Evolutionary conservation across 1,140 invertebrate genomes (phyloP), one percentile per base, ranked within the genome.

Genomic region (Macrobrachium rosenbergii): DNA sequence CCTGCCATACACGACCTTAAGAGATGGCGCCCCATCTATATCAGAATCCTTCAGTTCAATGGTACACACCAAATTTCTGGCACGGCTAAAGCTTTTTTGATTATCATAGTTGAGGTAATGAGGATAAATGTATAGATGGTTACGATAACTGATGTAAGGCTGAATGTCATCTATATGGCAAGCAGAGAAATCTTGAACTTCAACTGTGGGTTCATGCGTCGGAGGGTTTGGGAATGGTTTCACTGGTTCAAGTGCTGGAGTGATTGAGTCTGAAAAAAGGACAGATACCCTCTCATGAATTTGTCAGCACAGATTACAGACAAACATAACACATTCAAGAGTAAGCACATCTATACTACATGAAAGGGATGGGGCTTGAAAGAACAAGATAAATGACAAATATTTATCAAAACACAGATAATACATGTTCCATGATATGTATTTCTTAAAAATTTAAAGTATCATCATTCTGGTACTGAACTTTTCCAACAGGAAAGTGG

Each of bases 71-170:
- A 99, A 97, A 91, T 99, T 99, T 90, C 97, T 93, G 0, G 97
- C 97, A 91, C 97, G 93, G 0, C 94, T 95, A 90, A 98, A 96
- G 89, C 95, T 93, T 91, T 98, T 98, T 92, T 98, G 97, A n/a
- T 95, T 95, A 91, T 98, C 97, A 91, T 97, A 98, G 91, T 95
- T 96, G 12, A 99, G 92, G 80, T 92, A 94, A 83, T 96, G 92
- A 0, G 98, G 98, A 92, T 98, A 98, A 3, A 99, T 95, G 92
- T 98, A 99, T 0, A 99, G 92, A 91, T 97, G 95, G 92, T 99
- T 98, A 6, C 95, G 92, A 91, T 95, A 98, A 28, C 94, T 95
- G 2, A 95, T 95, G 90, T 95, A 95, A 5, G 97, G 96, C 92
- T 96, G 94, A 62, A 95, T 93, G 83, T 96, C 94, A 88, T 94